A percentile compares a stretch with the other conserved stretches of the same genome.
phyloP scores from a whole-genome alignment of 2,797 vertebrate genomes.

The Sebastolobus altivelis region DNA sequence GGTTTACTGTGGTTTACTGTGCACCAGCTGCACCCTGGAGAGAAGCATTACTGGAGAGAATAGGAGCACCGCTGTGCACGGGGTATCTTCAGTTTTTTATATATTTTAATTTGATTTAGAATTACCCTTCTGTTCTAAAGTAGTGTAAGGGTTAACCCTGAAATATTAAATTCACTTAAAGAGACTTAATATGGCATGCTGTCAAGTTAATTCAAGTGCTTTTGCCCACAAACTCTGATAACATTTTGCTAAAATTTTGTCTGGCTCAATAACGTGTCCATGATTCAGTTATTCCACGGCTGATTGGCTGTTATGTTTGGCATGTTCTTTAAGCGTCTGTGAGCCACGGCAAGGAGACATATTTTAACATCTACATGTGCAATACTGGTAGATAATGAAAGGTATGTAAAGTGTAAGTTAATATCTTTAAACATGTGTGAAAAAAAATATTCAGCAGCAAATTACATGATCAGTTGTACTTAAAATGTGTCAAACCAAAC shows the following conservation, averaged over 20 bases:
- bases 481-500: conserved; percentile 57
- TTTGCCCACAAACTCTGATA: not conserved
- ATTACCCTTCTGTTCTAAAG: not conserved
- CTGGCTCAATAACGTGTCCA: not conserved
- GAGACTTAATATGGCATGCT: not conserved
- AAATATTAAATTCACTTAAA: not conserved
- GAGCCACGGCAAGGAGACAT: conserved; percentile 3
- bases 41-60: no score
- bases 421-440: conserved; percentile 14
- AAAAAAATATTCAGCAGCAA: conserved; percentile 52
- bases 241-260: not conserved
- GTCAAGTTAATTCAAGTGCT: not conserved
- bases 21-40: no score
- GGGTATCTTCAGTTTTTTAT: no score
- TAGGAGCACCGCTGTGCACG: no score
- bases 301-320: conserved; percentile 20
- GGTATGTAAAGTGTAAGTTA: not conserved
- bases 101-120: not conserved
- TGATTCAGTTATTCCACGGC: conserved; percentile 5
- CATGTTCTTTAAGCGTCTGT: conserved; percentile 1
- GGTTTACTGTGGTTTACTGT: no score
- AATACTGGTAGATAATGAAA: conserved; percentile 10
- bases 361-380: conserved; percentile 1
- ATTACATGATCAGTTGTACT: conserved; percentile 49
- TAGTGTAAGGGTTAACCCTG: not conserved